Evolutionary conservation across 2,888 invertebrate genomes (phyloP).

Genomic region (Drosophila suboccidentalis): DNA sequence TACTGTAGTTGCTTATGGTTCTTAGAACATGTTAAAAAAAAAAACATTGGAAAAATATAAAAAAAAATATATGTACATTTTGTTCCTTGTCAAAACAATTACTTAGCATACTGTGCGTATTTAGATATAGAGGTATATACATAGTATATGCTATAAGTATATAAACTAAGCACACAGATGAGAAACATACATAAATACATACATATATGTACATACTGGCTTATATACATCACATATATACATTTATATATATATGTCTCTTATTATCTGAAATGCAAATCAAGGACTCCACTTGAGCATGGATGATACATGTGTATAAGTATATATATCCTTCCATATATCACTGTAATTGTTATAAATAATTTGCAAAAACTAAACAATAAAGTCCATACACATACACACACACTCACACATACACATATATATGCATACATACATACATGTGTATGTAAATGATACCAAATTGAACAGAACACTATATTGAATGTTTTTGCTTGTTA

Average conservation of each 20-base stretch:
- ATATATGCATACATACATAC: constrained; percentile 25
- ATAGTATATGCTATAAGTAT: constrained; percentile 46
- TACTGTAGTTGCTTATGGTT: not conserved
- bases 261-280: constrained; percentile 41
- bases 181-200: constrained; percentile 11
- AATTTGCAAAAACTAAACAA: constrained; percentile 73
- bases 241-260: no score
- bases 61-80: not conserved
- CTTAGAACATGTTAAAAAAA: not conserved
- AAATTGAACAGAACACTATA: constrained; percentile 68
- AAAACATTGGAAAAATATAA: not conserved
- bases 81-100: not conserved
- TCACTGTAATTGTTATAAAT: constrained; percentile 74
- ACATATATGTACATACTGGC: constrained; percentile 10
- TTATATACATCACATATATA: constrained; percentile 17
- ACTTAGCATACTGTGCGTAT: not conserved
- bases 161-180: constrained; percentile 40
- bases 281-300: constrained; percentile 32
- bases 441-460: constrained; percentile 36
- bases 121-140: constrained; percentile 35
- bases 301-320: constrained; percentile 29
- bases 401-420: constrained; percentile 37
- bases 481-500: constrained; percentile 83
- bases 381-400: constrained; percentile 59
- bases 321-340: constrained; percentile 38